Base-by-base conservation (phyloP, 2,113 vertebrate species). In the Pelmatolapia mariae region DNA sequence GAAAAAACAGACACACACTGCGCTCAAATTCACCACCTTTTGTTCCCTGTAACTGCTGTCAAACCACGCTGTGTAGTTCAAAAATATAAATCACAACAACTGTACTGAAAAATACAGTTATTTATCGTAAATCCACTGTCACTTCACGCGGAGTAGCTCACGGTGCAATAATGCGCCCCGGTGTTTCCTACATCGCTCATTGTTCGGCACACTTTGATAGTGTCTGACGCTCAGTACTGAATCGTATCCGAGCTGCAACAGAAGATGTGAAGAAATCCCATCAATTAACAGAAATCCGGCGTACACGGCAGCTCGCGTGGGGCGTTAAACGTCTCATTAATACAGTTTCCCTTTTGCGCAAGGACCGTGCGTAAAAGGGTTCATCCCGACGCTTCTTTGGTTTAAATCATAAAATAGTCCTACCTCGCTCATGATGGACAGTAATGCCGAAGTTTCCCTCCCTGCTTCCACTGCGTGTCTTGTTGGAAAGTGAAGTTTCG, bases 381-480 rank as follows among this genome's bases (percentile, higher is more conserved):
- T 38, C 59, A 76, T 54, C 68, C 40, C 26, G n/a, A 11, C 19
- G 31, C 31, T 2, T 86, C n/a, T 73, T 83, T n/a, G 73, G 38
- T 81, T 18, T 16, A 66, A 90, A 81, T 52, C 33, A 80, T 50
- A 66, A 88, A 86, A 52, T 9, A 68, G 78, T 93, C 96, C 92
- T 96, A 97, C 96, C 96, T 96, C 96, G 89, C 96, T 97, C 96
- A 97, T 97, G 94, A 50, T 96, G 93, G 83, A 52, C 61, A 88
- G 53, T 91, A 36, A 54, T 57, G 83, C 89, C 18, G 84, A 91
- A 52, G 82, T 91, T 85, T 88, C 76, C 83, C 83, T 47, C 71
- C 50, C 85, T 73, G 90, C 85, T 90, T 91, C 94, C 92, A 89
- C 87, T 79, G 36, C 82, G 83, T 52, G 86, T 80, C 54, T 50